Conservation (phyloP, 1,140 invertebrate genomes). For the Heliconius eleuchia region DNA sequence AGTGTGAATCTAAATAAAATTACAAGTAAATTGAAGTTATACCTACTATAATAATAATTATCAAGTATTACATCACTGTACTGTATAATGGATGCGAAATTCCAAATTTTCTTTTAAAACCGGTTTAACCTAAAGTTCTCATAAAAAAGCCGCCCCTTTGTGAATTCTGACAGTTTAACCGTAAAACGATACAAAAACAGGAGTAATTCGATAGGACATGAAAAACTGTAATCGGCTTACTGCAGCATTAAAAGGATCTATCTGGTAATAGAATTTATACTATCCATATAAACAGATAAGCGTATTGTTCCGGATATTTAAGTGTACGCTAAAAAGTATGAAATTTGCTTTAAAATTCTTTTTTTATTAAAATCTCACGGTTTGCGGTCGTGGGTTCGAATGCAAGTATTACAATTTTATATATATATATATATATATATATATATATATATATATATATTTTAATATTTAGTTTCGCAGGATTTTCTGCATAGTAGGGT, state of each 20-base stretch:
- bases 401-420: too few species aligned
- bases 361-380: neutral
- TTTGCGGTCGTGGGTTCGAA: too few species aligned
- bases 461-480: too few species aligned
- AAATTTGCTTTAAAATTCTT: neutral
- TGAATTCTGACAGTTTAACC: conserved; percentile 29
- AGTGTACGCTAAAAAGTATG: neutral
- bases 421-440: too few species aligned
- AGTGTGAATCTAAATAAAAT: too few species aligned
- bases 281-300: neutral
- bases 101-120: neutral
- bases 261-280: conserved; percentile 31
- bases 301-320: neutral
- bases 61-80: neutral
- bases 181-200: conserved; percentile 41
- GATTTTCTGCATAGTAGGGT: too few species aligned
- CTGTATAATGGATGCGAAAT: neutral
- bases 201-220: conserved; percentile 34
- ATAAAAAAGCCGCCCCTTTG: conserved; percentile 4
- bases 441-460: too few species aligned
- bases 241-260: conserved; percentile 40
- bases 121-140: neutral
- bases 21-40: too few species aligned
- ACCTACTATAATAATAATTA: neutral
- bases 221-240: conserved; percentile 41